Evolutionary conservation across 2,888 invertebrate genomes (phyloP), one percentile per base, ranked within the genome.

Genomic region (Diplolepis rosae): DNA sequence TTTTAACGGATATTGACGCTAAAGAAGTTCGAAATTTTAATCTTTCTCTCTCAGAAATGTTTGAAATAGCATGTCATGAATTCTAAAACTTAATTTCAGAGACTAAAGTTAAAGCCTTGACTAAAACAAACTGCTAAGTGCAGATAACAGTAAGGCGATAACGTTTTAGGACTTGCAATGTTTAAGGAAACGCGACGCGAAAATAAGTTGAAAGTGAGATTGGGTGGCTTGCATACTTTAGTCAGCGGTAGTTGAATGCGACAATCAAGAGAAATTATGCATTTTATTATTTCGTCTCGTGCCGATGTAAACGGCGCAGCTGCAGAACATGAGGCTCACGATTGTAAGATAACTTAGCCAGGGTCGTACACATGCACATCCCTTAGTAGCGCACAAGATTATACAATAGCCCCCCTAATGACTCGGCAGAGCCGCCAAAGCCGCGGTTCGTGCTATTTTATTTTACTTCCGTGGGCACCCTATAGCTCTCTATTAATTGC

Each of bases 401-500:
- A 81, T 83, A 86, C 85, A 85, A 86, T 84, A 81, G 80, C 76
- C 70, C 77, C 74, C 76, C 75, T 87, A 87, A 87, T 87, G 87
- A 87, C 87, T 85, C 84, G 83, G 71, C 79, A 81, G 81, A 81
- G 86, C 86, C 86, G 86, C 85, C 87, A 86, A 86, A 86, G 86
- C 82, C 80, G 79, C 79, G 81, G 78, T 81, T 82, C 82, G 83
- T 86, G 82, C 81, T 82, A 81, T 81, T 85, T 85, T 85, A 86
- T 86, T 86, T 85, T 82, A 87, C 85, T 86, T 86, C 87, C 85
- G 85, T 82, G 78, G 87, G 87, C 85, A 85, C 85, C 87, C 86
- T 82, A 86, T 85, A 84, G 86, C 82, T 81, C 80, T 83, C 86
- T 84, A 87, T 87, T 87, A 87, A 87, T 87, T 87, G 85, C 84